Evolutionary conservation across 2,888 invertebrate genomes (phyloP).

Genomic region (Ceramica pisi): DNA sequence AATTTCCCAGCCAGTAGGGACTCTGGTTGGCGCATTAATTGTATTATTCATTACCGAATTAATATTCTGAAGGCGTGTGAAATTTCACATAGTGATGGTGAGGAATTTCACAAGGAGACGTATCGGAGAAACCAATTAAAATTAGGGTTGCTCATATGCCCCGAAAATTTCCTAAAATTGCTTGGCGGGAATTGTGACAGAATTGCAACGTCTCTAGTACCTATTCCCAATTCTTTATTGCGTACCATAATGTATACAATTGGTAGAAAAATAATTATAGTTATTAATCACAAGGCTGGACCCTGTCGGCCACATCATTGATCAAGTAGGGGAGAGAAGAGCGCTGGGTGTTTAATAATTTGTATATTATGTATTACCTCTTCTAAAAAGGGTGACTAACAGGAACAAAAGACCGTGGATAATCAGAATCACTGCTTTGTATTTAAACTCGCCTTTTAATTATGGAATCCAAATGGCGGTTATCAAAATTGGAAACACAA

Average conservation of each 20-base stretch:
- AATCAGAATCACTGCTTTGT: neutral
- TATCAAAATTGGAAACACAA: neutral
- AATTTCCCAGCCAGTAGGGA: slow-evolving; percentile 41
- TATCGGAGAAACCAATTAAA: slow-evolving; percentile 56
- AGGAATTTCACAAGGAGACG: slow-evolving; percentile 49
- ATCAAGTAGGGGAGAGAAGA: too few species aligned
- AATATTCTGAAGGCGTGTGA: slow-evolving; percentile 54
- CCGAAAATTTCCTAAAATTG: slow-evolving; percentile 21
- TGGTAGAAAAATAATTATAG: too few species aligned
- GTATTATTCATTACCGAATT: slow-evolving; percentile 59
- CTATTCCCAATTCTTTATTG: too few species aligned
- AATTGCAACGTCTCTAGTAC: slow-evolving; percentile 15
- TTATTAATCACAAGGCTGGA: too few species aligned
- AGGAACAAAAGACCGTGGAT: slow-evolving; percentile 10
- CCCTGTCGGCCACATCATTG: too few species aligned
- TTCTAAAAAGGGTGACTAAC: neutral
- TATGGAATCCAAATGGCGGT: neutral
- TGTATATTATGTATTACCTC: too few species aligned
- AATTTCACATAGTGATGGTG: slow-evolving; percentile 60
- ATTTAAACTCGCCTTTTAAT: neutral
- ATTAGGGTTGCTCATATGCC: slow-evolving; percentile 40
- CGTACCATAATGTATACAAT: too few species aligned
- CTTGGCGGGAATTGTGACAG: neutral
- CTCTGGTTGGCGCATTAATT: slow-evolving; percentile 50
- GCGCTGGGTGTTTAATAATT: too few species aligned